Base-by-base conservation (phyloP, 2,113 vertebrate genomes). In the Prionailurus viverrinus region DNA sequence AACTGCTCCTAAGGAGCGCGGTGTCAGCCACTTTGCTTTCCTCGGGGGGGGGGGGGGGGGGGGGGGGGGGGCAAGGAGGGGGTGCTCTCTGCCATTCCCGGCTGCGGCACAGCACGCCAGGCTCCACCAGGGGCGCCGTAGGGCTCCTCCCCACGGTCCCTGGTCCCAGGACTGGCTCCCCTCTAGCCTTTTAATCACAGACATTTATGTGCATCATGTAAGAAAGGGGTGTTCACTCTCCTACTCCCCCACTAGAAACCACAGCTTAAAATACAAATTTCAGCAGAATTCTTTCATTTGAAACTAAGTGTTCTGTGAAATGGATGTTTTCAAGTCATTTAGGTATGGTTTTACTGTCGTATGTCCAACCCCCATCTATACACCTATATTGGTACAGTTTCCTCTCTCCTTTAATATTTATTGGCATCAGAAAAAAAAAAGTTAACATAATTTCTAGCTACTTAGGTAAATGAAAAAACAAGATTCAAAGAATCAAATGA, bases 351-450 rank as follows among this genome's bases (percentile, higher is more conserved):
- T 78, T 51, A 87, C 10, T 76, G 25, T 89, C 69, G 16, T 48
- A 51, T 53, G 82, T 93, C 18, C 51, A 93, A 81, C 7, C 39
- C 78, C 53, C 48, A 81, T 15, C 31, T 61, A 29, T 3, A 71
- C 45, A 25, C 14, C 90, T 74, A 4, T 63, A 61, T 68, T 89
- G 76, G 33, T 83, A 65, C 25, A 74, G 87, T 97, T 95, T 97
- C 96, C 87, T 97, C 95, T 98, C 97, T 97, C 94, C 96, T 98
- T 98, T 98, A 98, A 82, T 78, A 88, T 71, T 91, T 93, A 97
- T 78, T 80, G 78, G 53, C 23, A 86, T 23, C 25, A 85, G 55
- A 65, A 84, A 81, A 86, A 92, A 65, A 96, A 89, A 25, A 36
- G 36, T 16, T 79, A n/a, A 87, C 41, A 68, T 92, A 85, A 88